Conservation (phyloP, 2,888 invertebrate species). For the Artemia sinica region DNA sequence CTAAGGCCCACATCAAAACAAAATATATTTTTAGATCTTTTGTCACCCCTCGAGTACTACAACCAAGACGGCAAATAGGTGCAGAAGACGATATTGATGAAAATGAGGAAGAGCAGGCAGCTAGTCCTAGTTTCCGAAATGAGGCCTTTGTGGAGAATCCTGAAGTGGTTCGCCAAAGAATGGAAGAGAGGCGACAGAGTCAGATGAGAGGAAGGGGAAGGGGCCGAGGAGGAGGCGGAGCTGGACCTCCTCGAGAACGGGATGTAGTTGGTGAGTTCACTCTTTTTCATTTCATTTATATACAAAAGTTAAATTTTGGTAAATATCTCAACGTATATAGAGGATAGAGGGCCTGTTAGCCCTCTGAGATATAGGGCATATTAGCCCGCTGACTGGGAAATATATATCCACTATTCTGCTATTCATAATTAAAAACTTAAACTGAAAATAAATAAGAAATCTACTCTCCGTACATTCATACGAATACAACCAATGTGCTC, state of each 20-base stretch:
- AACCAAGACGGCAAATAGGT: constrained; percentile 31
- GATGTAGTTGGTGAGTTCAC: constrained; percentile 30
- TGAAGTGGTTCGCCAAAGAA: constrained; percentile 41
- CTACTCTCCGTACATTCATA: too few relatives aligned
- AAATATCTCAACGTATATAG: too few relatives aligned
- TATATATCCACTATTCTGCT: too few relatives aligned
- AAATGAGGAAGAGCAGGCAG: constrained; percentile 29
- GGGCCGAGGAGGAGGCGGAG: constrained; percentile 17
- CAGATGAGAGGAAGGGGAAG: constrained; percentile 21
- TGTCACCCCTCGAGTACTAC: constrained; percentile 31
- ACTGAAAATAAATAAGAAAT: too few relatives aligned
- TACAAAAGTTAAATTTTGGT: too few relatives aligned
- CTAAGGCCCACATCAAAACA: too few relatives aligned
- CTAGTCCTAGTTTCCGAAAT: constrained; percentile 24
- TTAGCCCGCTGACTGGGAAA: too few relatives aligned
- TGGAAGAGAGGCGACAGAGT: constrained; percentile 22
- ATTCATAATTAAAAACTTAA: too few relatives aligned
- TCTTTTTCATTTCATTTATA: too few relatives aligned
- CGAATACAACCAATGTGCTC: too few relatives aligned
- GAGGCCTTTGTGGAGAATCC: constrained; percentile 55
- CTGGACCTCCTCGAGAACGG: constrained; percentile 20
- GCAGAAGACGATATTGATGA: constrained; percentile 30
- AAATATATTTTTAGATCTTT: constrained; percentile 25
- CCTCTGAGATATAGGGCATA: too few relatives aligned
- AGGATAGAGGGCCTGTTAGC: too few relatives aligned